A percentile compares a stretch with the other conserved stretches of the same genome.
phyloP scores from a whole-genome alignment of 2,888 invertebrate genomes.

The Serripes groenlandicus region DNA sequence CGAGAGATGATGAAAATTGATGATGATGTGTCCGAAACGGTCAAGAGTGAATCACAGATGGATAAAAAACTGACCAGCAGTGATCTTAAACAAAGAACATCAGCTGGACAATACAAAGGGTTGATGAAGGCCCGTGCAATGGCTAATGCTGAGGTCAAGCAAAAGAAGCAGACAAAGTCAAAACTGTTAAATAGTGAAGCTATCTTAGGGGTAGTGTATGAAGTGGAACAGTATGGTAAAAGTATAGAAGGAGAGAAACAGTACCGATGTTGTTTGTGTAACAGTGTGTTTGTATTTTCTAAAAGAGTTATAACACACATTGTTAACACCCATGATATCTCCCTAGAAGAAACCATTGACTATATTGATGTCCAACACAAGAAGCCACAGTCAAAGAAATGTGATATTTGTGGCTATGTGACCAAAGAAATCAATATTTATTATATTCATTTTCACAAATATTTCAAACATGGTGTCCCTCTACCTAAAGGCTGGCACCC shows the following conservation, averaged over 20 bases:
- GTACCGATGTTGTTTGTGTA: constrained; percentile 74
- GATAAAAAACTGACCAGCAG: not conserved
- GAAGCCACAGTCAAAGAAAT: constrained; percentile 67
- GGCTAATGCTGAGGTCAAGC: not conserved
- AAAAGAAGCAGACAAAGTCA: constrained; percentile 18
- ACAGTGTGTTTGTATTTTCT: constrained; percentile 77
- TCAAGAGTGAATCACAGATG: constrained; percentile 1
- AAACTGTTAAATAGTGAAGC: constrained; percentile 32
- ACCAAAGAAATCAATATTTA: constrained; percentile 77
- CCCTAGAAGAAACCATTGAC: constrained; percentile 64
- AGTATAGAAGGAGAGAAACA: constrained; percentile 55
- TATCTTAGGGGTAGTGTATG: constrained; percentile 42
- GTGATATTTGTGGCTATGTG: constrained; percentile 81
- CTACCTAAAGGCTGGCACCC: constrained; percentile 80
- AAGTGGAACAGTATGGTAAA: constrained; percentile 60
- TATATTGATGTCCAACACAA: constrained; percentile 67
- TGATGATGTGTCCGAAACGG: constrained; percentile 45
- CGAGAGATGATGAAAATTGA: constrained; percentile 69
- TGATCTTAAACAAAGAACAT: not conserved
- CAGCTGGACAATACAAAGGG: not conserved
- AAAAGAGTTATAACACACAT: constrained; percentile 76
- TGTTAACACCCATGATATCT: constrained; percentile 74
- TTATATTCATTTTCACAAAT: constrained; percentile 82
- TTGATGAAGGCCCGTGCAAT: not conserved
- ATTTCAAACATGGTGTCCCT: constrained; percentile 80